Evolutionary conservation across 1,140 invertebrate genomes (phyloP), one percentile per base, ranked within the genome.

Genomic region (Bombus breviceps): DNA sequence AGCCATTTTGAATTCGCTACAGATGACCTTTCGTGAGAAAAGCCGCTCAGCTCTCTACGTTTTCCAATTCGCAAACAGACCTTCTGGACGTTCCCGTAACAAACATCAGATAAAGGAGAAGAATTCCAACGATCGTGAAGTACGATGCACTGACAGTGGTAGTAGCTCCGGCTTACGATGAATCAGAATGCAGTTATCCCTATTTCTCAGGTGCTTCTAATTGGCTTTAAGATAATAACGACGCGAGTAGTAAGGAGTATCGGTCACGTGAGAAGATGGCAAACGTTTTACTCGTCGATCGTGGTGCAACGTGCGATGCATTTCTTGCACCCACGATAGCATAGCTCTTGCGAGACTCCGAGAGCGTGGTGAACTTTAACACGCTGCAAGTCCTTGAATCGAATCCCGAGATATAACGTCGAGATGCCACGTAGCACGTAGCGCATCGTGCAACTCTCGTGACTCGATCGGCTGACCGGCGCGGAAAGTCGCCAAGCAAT

Each of bases 361-460:
- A 75, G 81, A 81, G 53, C 80, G 66, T 81, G 41, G 77, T 90
- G 89, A 90, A 88, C 89, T 90, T 90, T 90, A 90, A 47, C 88
- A 84, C n/a, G 68, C 68, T 34, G 57, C 18, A 22, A 89, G 89
- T 90, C 89, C 89, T 90, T 90, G 89, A 90, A 90, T 90, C 73
- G 74, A 85, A 37, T 34, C 43, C 39, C 81, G 53, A 68, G 79
- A 82, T 84, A 85, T 62, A 68, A 59, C 41, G 39, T 59, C 59
- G 59, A 62, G 83, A 41, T 32, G 57, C 53, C 41, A 43, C 53
- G 53, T 13, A 66, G 41, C 41, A 53, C 47, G 3, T 53, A 64
- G 41, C 41, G 62, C n/a, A 76, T 69, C 43, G 59, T 74, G 81
- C 66, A 64, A 32, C 64, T 77, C 74, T 90, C 89, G 89, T 90